Base-by-base conservation (phyloP, 2,888 invertebrate genomes). In the Rambutsinella grinnellia region DNA sequence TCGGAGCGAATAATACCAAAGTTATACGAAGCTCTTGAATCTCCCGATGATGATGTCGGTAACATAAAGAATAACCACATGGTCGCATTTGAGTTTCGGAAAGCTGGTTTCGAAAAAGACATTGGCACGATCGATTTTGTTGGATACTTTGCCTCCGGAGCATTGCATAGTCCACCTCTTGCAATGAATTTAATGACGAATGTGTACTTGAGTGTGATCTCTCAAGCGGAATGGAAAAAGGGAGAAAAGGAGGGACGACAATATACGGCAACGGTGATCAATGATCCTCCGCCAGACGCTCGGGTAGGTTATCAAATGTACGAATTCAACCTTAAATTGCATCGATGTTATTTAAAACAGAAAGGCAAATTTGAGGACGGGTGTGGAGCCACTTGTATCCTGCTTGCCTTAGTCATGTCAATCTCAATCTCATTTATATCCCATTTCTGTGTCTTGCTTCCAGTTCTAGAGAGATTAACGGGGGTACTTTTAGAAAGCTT, bases 71-170 rank as follows among this genome's bases (percentile, higher is more conserved):
- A 81, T 17, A 56, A 60, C 21, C 79, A 79, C 49, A 78, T 79
- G 54, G 46, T 76, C 6, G 82, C 81, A 3, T 17, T 81, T 1
- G 82, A 82, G 56, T 44, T 80, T 28, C 56, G 67, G 24, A 70
- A 76, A n/a, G 13, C 36, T 5, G 53, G 58, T 2, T n/a, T n/a
- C n/a, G 1, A 3, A n/a, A 15, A 47, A 15, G 27, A 21, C 15
- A n/a, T 3, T 17, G 23, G 58, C 6, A 44, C 13, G 13, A 51
- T 57, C 2, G 54, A 76, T 6, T 68, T 79, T 36, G 56, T 65
- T 6, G 82, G 79, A 0, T 80, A 81, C 56, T 79, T 53, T 49
- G 78, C 82, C 10, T 79, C 80, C 1, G 81, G 78, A 26, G 57
- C 79, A 0, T 49, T 81, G 5, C 82, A 82, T 51, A 76, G 78